Evolutionary conservation across 2,113 vertebrate species (phyloP).

Genomic region (Setophaga kirtlandii): DNA sequence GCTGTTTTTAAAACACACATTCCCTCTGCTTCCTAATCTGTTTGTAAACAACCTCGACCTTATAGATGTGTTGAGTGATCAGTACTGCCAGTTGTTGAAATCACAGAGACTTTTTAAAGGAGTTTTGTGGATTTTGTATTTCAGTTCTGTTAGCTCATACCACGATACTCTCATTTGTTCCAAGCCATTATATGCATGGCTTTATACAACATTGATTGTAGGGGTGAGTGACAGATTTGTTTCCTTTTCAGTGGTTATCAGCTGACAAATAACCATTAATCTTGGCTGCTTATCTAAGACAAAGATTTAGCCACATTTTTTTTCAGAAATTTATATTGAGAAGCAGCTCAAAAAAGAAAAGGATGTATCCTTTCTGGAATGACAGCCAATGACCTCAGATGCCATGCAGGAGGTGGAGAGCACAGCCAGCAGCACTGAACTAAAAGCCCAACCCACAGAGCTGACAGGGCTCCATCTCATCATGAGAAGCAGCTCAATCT

Average conservation of each 20-base stretch:
- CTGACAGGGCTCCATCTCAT: neutral
- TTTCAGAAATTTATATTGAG: neutral
- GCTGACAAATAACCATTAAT: conserved; percentile 41
- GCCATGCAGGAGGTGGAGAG: neutral
- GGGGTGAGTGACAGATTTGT: neutral
- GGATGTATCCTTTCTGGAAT: neutral
- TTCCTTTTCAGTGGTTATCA: conserved; percentile 33
- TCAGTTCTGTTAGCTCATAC: neutral
- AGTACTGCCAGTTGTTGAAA: neutral
- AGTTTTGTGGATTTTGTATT: neutral
- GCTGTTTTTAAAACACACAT: neutral
- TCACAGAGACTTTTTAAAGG: neutral
- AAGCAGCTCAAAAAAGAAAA: neutral
- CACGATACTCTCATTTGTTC: neutral
- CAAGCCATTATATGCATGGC: neutral
- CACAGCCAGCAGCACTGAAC: neutral
- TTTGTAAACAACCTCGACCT: neutral
- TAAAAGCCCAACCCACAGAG: neutral
- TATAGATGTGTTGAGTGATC: fast-evolving
- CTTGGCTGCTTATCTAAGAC: neutral
- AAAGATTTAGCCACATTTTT: neutral
- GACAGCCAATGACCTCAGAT: neutral
- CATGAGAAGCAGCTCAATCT: neutral
- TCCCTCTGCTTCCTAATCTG: neutral
- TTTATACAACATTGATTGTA: neutral